Evolutionary conservation across 1,140 invertebrate genomes (phyloP), one percentile per base, ranked within the genome.

Genomic region (Neodiprion virginianus): DNA sequence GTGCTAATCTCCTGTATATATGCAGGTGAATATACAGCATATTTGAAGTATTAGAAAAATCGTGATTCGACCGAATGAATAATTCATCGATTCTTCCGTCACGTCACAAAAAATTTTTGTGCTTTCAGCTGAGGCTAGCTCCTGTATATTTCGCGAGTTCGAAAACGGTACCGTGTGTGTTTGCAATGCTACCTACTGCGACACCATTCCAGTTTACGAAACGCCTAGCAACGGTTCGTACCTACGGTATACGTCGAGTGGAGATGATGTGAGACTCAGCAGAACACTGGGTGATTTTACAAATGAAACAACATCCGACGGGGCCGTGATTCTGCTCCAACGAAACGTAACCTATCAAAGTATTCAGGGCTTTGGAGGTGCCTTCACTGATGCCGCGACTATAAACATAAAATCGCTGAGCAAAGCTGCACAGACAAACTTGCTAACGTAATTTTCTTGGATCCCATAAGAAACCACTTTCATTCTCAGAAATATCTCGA

Each of bases 141-240:
- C 17, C 0, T 21, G 17, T 21, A 21, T 21, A 21, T 21, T 21
- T 21, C 83, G 85, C 67, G 76, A 85, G 47, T 91, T 88, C 75
- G 87, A 85, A 7, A 69, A 83, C 10, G 84, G 84, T 28, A 84
- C 92, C 65, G 95, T 98, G 0, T 98, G 97, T 83, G 94, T 96
- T 11, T 98, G 96, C 82, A 95, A 96, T 81, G 88, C 93, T 0
- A 93, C 92, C 0, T 94, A 96, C 83, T 98, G 97, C 84, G 96
- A 98, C 83, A 74, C 68, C 5, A 92, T 91, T n/a, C 85, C 94
- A 40, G 88, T 90, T 1, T 82, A 87, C 21, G 74, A 82, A 9
- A 78, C 84, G 1, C 77, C 88, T 7, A 69, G 82, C 0, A 23
- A 78, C 4, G 90, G 90, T 5, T 82, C 84, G 14, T 93, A 88